Evolutionary conservation across 2,113 vertebrate genomes (phyloP).

Genomic region (Tragulus kanchil): DNA sequence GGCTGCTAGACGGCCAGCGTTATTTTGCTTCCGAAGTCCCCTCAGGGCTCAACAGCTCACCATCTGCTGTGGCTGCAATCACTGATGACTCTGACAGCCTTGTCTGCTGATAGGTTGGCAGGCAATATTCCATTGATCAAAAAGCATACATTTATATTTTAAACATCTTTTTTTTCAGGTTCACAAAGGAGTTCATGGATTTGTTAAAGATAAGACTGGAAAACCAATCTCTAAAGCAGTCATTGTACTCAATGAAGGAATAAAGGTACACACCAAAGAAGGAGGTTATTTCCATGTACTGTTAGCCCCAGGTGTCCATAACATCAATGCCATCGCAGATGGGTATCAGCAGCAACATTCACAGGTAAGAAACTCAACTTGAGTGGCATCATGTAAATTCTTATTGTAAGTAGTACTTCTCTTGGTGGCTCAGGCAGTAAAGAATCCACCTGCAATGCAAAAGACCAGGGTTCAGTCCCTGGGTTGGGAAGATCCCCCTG

Average conservation of each 20-base stretch:
- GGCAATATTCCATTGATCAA: not conserved
- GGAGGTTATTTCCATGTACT: slow-evolving; percentile 96
- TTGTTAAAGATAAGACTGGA: slow-evolving; percentile 94
- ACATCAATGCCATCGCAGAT: slow-evolving; percentile 93
- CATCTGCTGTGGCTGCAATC: not conserved
- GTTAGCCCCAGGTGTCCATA: slow-evolving; percentile 94
- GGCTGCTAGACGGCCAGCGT: not conserved
- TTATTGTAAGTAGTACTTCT: slow-evolving; percentile 2
- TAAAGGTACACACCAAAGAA: slow-evolving; percentile 91
- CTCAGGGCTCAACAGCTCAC: not conserved
- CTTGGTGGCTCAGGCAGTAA: not conserved
- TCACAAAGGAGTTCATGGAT: slow-evolving; percentile 96
- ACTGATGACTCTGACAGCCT: not conserved
- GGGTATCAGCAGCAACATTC: slow-evolving; percentile 95
- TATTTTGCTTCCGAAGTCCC: not conserved
- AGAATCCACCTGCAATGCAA: no score
- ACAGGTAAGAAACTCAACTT: slow-evolving; percentile 87
- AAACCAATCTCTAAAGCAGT: slow-evolving; percentile 94
- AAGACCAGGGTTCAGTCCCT: no score
- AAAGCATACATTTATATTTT: slow-evolving; percentile 19
- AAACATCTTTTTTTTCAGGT: slow-evolving; percentile 88
- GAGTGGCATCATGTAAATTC: not conserved
- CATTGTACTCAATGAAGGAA: slow-evolving; percentile 93
- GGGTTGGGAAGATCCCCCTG: no score
- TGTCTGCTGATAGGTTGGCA: not conserved